A percentile compares a stretch with the other conserved stretches of the same genome.
phyloP scores from a whole-genome alignment of 1,140 invertebrate species.

The Luehdorfia chinensis region DNA sequence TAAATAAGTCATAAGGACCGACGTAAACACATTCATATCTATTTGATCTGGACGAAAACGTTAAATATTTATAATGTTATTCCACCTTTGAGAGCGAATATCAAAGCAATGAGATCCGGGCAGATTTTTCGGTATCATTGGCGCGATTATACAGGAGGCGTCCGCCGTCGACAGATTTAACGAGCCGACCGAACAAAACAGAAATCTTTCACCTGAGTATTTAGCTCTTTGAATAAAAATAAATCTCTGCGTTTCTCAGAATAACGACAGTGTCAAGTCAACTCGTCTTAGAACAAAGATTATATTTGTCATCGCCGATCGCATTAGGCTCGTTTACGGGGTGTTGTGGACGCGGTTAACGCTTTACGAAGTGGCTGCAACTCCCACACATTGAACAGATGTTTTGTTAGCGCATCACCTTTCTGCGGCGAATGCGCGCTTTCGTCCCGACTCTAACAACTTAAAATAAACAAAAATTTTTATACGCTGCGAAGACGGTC shows the following conservation, averaged over 20 bases:
- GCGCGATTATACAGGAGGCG: conserved; percentile 51
- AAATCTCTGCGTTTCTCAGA: conserved; percentile 65
- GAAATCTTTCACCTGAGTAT: conserved; percentile 72
- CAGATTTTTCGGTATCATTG: conserved; percentile 57
- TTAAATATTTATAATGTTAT: conserved; percentile 46
- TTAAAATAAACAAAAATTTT: conserved; percentile 51
- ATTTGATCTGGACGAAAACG: conserved; percentile 8
- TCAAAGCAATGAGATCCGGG: conserved; percentile 61
- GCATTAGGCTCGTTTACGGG: conserved; percentile 53
- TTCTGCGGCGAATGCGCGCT: conserved; percentile 34
- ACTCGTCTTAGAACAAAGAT: conserved; percentile 62
- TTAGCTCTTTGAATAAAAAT: conserved; percentile 70
- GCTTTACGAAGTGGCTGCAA: too few species aligned
- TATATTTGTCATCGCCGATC: conserved; percentile 70
- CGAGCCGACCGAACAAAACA: conserved; percentile 49
- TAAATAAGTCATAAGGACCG: background rate
- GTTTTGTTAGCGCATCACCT: conserved; percentile 46
- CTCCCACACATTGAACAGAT: too few species aligned
- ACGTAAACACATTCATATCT: conserved; percentile 2
- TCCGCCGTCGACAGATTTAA: conserved; percentile 61
- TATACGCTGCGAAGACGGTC: conserved; percentile 33
- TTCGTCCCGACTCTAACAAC: conserved; percentile 36
- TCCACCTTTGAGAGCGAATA: conserved; percentile 56
- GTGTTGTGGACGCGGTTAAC: conserved; percentile 43
- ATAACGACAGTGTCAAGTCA: conserved; percentile 68